A percentile compares a stretch with the other conserved stretches of the same genome.
Conservation (phyloP, 2,797 vertebrate species). For the Anniella stebbinsi region DNA sequence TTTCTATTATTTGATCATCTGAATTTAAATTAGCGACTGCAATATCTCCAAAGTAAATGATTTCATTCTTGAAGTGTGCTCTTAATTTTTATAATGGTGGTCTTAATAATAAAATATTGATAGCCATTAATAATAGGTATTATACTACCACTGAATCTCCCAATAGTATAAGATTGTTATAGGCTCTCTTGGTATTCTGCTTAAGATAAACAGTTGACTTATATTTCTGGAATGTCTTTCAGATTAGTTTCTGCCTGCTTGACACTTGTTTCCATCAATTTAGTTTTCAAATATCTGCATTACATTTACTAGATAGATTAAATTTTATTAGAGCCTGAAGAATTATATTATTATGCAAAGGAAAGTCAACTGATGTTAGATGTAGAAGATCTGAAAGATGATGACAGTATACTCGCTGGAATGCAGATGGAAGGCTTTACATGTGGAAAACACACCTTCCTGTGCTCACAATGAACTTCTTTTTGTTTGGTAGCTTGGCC, state of each 20-base stretch:
- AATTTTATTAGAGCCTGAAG: constrained; percentile 51
- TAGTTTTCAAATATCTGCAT: constrained; percentile 38
- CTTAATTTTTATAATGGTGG: not conserved
- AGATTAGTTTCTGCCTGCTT: constrained; percentile 60
- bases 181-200: constrained; percentile 48
- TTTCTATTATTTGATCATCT: not conserved
- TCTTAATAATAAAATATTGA: constrained; percentile 35
- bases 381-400: not conserved
- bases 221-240: constrained; percentile 58
- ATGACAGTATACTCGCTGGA: constrained; percentile 37
- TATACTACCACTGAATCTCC: constrained; percentile 14
- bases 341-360: constrained; percentile 37
- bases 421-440: constrained; percentile 34
- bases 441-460: constrained; percentile 47
- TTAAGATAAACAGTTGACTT: constrained; percentile 55
- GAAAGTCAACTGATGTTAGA: constrained; percentile 30
- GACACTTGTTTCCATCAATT: constrained; percentile 38
- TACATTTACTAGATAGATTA: constrained; percentile 56
- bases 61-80: not conserved
- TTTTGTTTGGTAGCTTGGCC: constrained; percentile 46
- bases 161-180: constrained; percentile 30
- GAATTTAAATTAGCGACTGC: not conserved
- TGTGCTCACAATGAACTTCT: constrained; percentile 27
- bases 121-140: constrained; percentile 42
- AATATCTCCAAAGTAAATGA: constrained; percentile 10